Base-by-base conservation (phyloP, 2,888 invertebrate genomes). In the Harpagoxenus sublaevis region DNA sequence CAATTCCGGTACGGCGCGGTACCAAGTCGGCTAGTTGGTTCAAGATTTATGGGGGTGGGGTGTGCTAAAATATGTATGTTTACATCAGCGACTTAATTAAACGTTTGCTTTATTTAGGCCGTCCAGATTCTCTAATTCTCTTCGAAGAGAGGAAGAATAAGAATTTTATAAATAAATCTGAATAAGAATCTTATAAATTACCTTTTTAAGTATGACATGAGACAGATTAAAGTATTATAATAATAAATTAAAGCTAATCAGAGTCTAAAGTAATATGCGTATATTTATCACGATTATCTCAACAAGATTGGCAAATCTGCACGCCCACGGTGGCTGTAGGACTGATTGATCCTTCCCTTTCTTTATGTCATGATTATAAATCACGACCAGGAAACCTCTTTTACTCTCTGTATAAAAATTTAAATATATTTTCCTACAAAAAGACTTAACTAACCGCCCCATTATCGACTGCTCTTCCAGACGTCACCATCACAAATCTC, bases 401-500 rank as follows among this genome's bases (percentile, higher is more conserved):
- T n/a, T 73, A 18, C 3, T n/a, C 42, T 42, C n/a, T 73, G 18
- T 48, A n/a, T 62, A 35, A 48, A 75, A 60, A 18, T 51, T 39
- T 15, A 53, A 53, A 12, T 70, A n/a, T 28, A 18, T 60, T 35
- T 45, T 48, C 23, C 8, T 53, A 45, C 8, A 51, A 35, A 48
- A 51, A 12, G 4, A 63, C 15, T 31, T n/a, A 42, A 45, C 23
- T 74, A 57, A 74, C 8, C 28, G 15, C 3, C 2, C 39, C 28
- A 31, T 68, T 48, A 55, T 23, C 5, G 31, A 31, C n/a, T 15
- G 48, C 12, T 82, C 63, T 93, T 92, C 4, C 92, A 96, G 96
- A 95, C 97, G 97, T 88, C 96, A 96, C 88, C 93, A 94, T 92
- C 95, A 97, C 88, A 97, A 97, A 90, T 96, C 96, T 45, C 95